Base-by-base conservation (phyloP, 1,140 invertebrate genomes). In the Plodia interpunctella region DNA sequence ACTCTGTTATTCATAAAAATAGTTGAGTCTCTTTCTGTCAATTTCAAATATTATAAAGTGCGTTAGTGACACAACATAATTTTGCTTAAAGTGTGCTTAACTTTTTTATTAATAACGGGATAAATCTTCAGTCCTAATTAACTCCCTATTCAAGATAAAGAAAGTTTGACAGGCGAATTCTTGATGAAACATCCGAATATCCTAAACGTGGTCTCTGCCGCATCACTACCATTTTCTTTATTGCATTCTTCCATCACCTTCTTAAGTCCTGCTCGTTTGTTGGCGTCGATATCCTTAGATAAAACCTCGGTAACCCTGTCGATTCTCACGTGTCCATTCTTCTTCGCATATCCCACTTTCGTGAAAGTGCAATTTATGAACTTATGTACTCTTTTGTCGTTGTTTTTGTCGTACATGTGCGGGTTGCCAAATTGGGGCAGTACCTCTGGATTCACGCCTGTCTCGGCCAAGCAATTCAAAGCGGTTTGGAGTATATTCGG, bases 351-450 rank as follows among this genome's bases (percentile, higher is more conserved):
- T n/a, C 58, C 61, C 3, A 55, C 19, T 11, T 66, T 59, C 0
- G n/a, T 8, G 9, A 62, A 56, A 0, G 57, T 20, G 30, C 65
- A 66, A 21, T 54, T 20, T 4, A 60, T 11, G 30, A 64, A 57
- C 30, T 57, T 64, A 8, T 52, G 20, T 11, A 74, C 74, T 11
- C 74, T 70, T 49, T 61, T 69, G 1, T 61, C 61, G 0, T 21
- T 15, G 15, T 63, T 55, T 10, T 58, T 59, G 1, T 70, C 32
- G 3, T 68, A 25, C 6, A 63, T 56, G 1, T 59, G 56, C 59
- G 56, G 61, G 0, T 54, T 51, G 1, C 69, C 17, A 0, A 78
- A n/a, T 55, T 68, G 59, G 15, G 61, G 49, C 4, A 78, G 8
- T 0, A 57, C 20, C 1, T 68, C 62, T 2, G 64, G 17, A 21